Evolutionary conservation across 2,797 vertebrate genomes (phyloP), one percentile per base, ranked within the genome.

Genomic region (Chaenodraco wilsoni): DNA sequence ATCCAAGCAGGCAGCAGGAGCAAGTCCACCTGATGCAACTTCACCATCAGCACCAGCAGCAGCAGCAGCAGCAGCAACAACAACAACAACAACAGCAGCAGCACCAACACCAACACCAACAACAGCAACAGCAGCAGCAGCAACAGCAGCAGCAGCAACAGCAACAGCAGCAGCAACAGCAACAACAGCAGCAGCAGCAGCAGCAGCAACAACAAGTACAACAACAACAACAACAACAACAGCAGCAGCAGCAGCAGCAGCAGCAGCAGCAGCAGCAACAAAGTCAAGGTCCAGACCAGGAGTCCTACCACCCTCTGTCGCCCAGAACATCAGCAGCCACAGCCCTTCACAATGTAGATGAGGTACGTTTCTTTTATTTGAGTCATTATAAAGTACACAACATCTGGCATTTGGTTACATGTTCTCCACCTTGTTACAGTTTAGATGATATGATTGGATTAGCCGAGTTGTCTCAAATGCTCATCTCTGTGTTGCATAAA

Each of bases 261-360:
- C 51, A 54, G 3, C 52, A 58, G 0, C 95, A 95, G 52, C 96
- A 95, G 61, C 96, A 94, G 57, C 91, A 91, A 94, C 96, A 95
- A 52, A 87, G 90, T 85, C 96, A 95, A 64, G 90, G 93, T 61
- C 86, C 94, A 8, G 94, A 95, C 89, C 95, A 95, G 85, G 97
- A 98, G 91, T 91, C 96, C 84, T 97, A 96, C 94, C 96, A 96
- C 76, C 94, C 97, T 17, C 85, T 97, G 74, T 94, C 96, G 72
- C 95, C 97, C 70, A 95, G 96, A 91, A 92, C 96, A 88, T 95
- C 97, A 78, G 96, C 96, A 91, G 94, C 96, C 92, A 95, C 96
- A 91, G 96, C 96, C 90, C 96, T 98, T 89, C 97, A 98, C 93
- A 98, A 92, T 89, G 93, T 98, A 96, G 98, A 99, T 93, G 97